Evolutionary conservation across 2,113 vertebrate genomes (phyloP).

Genomic region (Opisthocomus hoazin): DNA sequence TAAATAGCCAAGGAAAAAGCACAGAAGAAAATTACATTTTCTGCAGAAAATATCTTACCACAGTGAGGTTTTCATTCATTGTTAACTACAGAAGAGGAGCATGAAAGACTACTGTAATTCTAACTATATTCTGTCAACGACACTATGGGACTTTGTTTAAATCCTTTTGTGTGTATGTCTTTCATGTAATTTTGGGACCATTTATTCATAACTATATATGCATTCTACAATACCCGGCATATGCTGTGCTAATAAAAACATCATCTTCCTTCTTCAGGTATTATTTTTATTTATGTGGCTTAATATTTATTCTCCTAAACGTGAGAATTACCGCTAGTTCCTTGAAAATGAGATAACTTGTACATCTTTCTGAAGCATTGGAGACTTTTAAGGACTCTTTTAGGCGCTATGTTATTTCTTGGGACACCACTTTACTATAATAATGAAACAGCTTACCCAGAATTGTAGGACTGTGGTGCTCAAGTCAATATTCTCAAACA

Average conservation of each 20-base stretch:
- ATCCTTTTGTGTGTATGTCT: neutral
- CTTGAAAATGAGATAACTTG: neutral
- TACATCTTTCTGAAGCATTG: neutral
- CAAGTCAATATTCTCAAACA: constrained; percentile 26
- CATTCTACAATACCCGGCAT: neutral
- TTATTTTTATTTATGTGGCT: constrained; percentile 8
- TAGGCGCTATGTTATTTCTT: constrained; percentile 13
- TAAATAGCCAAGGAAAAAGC: neutral
- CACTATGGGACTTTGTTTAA: neutral
- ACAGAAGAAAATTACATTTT: constrained; percentile 17
- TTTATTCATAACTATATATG: neutral
- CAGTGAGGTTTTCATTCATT: neutral
- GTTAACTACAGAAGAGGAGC: constrained; percentile 17
- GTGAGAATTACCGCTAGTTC: neutral
- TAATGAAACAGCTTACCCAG: constrained; percentile 22
- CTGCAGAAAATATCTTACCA: neutral
- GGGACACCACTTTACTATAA: neutral
- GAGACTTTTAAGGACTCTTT: constrained; percentile 17
- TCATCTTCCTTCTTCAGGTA: neutral
- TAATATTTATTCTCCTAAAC: constrained; percentile 3
- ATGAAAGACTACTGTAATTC: neutral
- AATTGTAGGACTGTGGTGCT: constrained; percentile 29
- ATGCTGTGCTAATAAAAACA: neutral
- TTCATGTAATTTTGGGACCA: neutral
- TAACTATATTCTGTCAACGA: neutral